phyloP scores from a whole-genome alignment of 2,888 invertebrate genomes.

The Trimorus sp. region DNA sequence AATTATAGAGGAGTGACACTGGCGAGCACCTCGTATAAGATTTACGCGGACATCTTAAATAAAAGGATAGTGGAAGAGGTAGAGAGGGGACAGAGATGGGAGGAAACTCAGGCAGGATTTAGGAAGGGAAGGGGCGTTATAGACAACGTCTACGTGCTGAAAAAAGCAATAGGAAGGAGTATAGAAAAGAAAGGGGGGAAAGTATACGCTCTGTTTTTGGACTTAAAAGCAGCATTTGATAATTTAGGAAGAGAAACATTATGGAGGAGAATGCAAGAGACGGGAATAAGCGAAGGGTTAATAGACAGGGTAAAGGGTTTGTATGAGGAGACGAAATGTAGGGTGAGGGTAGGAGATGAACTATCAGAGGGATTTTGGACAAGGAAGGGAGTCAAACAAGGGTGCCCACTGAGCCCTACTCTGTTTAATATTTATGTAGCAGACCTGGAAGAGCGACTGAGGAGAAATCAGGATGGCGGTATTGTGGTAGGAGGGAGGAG shows the following conservation, averaged over 20 bases:
- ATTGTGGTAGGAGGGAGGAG: constrained; percentile 3
- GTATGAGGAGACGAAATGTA: constrained; percentile 11
- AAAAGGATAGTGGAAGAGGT: no score
- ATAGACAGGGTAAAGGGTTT: background rate
- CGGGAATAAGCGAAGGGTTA: background rate
- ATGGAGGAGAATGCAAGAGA: constrained; percentile 5
- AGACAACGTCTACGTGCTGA: no score
- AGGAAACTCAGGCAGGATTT: no score
- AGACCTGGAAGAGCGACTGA: constrained; percentile 9
- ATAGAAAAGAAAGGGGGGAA: constrained; percentile 9
- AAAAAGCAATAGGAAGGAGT: no score
- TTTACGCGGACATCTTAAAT: no score
- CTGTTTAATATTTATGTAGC: constrained; percentile 73
- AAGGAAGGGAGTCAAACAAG: constrained; percentile 76
- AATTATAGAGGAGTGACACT: no score
- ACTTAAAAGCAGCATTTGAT: no score
- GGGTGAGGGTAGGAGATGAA: no score
- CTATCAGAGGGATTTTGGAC: no score
- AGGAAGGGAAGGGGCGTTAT: no score
- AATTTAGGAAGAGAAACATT: constrained; percentile 1
- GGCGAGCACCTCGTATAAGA: no score
- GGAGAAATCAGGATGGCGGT: constrained; percentile 11
- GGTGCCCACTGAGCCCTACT: constrained; percentile 74
- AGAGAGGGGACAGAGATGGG: no score
- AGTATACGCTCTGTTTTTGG: constrained; percentile 1